Base-by-base conservation (phyloP, 1,140 invertebrate genomes). In the Euwallacea similis region DNA sequence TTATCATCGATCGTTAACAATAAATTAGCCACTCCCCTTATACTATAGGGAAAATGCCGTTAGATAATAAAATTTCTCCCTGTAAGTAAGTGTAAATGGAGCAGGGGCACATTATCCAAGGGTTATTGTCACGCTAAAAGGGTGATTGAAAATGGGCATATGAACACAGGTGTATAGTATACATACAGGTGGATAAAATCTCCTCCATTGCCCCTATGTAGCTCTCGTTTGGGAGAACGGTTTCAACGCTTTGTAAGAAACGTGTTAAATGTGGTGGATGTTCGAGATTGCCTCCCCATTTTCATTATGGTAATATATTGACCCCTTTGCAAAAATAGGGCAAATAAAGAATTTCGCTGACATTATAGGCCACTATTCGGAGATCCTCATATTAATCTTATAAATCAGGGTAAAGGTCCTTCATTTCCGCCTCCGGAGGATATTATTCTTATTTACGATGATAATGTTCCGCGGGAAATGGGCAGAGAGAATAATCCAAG, bases 91-190 rank as follows among this genome's bases (percentile, higher is more conserved):
- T 68, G 71, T 59, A 69, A 73, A 73, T 65, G 66, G 71, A 47
- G 46, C 42, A 55, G 71, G 43, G 54, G 69, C 56, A 59, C 58
- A 53, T 58, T 47, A 69, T 69, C 66, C 59, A 69, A 60, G 58
- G 59, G 66, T 73, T 73, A 73, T 69, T 73, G 71, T 54, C 59
- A 56, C 66, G 71, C 66, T 73, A 69, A 73, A 62, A 73, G 71
- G 66, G 59, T 66, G 71, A 73, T 73, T 60, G 21, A 33, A 47
- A 66, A 65, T 62, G 16, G 53, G 56, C 66, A 69, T 70, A 73
- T 73, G 69, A 70, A 61, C 71, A 33, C 4, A 33, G 21, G 21
- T 33, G 21, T 4, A 33, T 1, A 33, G 21, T 33, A 4, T 33
- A 33, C 21, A 33, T 33, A 33, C 21, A 33, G 21, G 21, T 33